phyloP scores from a whole-genome alignment of 2,888 invertebrate genomes.

The Lomographa bimaculata region DNA sequence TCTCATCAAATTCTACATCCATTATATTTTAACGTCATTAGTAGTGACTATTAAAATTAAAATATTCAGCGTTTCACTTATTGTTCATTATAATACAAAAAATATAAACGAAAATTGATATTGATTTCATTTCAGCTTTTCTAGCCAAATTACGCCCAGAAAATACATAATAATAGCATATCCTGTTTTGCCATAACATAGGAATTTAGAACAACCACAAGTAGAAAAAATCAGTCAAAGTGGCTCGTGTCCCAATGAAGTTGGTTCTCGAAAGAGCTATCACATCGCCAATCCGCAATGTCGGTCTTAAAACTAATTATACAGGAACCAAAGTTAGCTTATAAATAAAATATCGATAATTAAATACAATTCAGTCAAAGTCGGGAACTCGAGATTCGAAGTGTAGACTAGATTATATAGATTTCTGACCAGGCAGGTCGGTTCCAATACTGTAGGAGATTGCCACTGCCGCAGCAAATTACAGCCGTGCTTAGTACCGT shows the following conservation, averaged over 20 bases:
- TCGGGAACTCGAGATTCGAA: slow-evolving; percentile 32
- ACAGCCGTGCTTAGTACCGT: not conserved
- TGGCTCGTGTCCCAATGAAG: slow-evolving; percentile 52
- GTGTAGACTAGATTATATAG: slow-evolving; percentile 37
- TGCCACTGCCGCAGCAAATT: not conserved
- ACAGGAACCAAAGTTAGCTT: slow-evolving; percentile 52
- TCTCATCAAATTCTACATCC: slow-evolving; percentile 74
- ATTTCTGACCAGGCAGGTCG: slow-evolving; percentile 1
- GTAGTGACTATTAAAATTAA: slow-evolving; percentile 74
- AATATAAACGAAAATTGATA: slow-evolving; percentile 47
- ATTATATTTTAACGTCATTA: slow-evolving; percentile 79
- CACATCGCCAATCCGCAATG: slow-evolving; percentile 39
- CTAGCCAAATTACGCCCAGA: slow-evolving; percentile 9
- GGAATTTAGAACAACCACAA: slow-evolving; percentile 26
- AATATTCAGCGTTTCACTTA: slow-evolving; percentile 43
- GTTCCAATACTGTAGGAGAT: slow-evolving; percentile 4
- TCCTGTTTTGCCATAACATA: slow-evolving; percentile 16
- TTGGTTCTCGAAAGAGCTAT: slow-evolving; percentile 45
- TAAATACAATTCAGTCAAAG: slow-evolving; percentile 47
- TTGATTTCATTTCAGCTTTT: slow-evolving; percentile 29
- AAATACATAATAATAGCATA: slow-evolving; percentile 7
- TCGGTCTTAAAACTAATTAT: slow-evolving; percentile 58
- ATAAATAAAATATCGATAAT: slow-evolving; percentile 44
- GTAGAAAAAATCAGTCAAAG: slow-evolving; percentile 74
- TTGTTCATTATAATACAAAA: slow-evolving; percentile 56